Evolutionary conservation across 2,113 vertebrate species (phyloP).

Genomic region (Thinocorus orbignyianus): DNA sequence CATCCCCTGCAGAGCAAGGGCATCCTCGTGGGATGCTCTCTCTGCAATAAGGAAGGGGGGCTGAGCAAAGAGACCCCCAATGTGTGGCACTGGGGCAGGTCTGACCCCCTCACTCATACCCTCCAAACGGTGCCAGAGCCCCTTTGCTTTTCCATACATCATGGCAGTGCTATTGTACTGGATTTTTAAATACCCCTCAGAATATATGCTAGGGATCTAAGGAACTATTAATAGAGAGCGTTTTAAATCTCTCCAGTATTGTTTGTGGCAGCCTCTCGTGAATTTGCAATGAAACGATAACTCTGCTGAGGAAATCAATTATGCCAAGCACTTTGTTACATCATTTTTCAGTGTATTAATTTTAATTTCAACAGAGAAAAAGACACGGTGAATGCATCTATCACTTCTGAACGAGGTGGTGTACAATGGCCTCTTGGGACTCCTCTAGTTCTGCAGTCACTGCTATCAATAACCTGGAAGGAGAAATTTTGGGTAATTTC

Average conservation of each 20-base stretch:
- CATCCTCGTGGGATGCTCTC: fast-evolving
- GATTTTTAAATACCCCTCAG: background rate
- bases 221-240: background rate
- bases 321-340: background rate
- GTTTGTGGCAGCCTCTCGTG: conserved; percentile 15
- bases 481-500: background rate
- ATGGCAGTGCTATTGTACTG: fast-evolving
- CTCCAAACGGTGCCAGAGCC: background rate
- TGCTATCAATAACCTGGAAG: background rate
- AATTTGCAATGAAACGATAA: background rate
- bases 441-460: background rate
- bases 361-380: background rate
- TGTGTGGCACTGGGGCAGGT: fast-evolving
- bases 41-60: too few relatives aligned
- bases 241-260: background rate
- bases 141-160: background rate
- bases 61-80: fast-evolving
- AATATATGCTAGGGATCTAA: background rate
- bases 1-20: fast-evolving
- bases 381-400: background rate
- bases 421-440: background rate
- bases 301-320: conserved; percentile 34
- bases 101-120: background rate
- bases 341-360: conserved; percentile 15
- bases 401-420: background rate